Base-by-base conservation (phyloP, 2,888 invertebrate species). In the Nymphalis urticae region DNA sequence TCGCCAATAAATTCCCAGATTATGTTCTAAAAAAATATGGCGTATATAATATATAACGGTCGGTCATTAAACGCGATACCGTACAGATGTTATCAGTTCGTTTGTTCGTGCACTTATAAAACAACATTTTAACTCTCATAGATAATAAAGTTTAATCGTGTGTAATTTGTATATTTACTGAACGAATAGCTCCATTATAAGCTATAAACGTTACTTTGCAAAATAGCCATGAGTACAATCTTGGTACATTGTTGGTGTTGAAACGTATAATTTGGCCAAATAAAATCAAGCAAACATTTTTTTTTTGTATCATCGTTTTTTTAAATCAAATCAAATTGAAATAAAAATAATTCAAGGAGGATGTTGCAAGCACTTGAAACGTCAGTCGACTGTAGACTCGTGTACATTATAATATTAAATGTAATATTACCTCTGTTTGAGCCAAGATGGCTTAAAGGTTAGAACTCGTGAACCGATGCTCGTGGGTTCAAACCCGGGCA, bases 261-360 rank as follows among this genome's bases (percentile, higher is more conserved):
- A 73, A 80, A 81, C 77, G 75, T 87, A 78, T 89, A 86, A 89
- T 89, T 88, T 87, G 76, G 76, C 77, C 75, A 77, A 83, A 85
- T 85, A 88, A 87, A 80, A 86, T 66, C 84, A 84, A 85, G 84
- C 85, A 79, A 82, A 68, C 69, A 62, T 53, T 67, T 69, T 70
- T n/a, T 76, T 79, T 80, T 79, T 81, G 83, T 79, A 81, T 77
- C 75, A 72, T 68, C 73, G 80, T 80, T 79, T 54, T 48, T 48
- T 27, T 1, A 10, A 42, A 42, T 42, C 42, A 13, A 36, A 36
- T 36, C 36, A 36, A 36, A 36, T 10, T 9, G 21, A 21, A 21
- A 21, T 21, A 1, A 1, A 21, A 21, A 21, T 27, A 27, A 27
- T 27, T 27, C 5, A 5, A 27, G 27, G 1, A 4, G 27, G 5